Evolutionary conservation across 2,113 vertebrate genomes (phyloP), one percentile per base, ranked within the genome.

Genomic region (Sceloporus tristichus): DNA sequence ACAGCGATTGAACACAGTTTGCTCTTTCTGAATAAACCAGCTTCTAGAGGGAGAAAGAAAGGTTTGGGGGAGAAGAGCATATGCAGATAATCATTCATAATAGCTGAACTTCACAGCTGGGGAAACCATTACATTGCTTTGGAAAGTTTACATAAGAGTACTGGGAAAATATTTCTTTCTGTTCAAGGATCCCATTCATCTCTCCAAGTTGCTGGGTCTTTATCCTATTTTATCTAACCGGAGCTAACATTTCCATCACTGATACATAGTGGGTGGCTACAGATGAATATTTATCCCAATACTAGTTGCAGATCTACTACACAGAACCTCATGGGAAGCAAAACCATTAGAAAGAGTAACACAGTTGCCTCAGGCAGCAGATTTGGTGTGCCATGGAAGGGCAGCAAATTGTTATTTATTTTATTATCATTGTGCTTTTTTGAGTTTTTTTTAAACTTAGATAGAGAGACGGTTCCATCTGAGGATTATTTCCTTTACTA

Each of bases 11-110:
- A 93, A 81, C 84, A 90, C 81, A 84, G 83, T 65, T 85, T 87
- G 92, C 90, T 84, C 85, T 85, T 90, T 91, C 90, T 62, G 86
- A 91, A 91, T 93, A 93, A 94, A 92, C 91, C 83, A 93, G 59
- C 34, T 92, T 83, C 79, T 81, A 84, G 59, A 85, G 82, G 79
- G 54, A 2, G 1, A 82, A 86, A 91, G 68, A 53, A 79, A 78
- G 71, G 54, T 68, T n/a, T 42, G 42, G 18, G 5, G 0, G 75
- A 1, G 34, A 85, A 89, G 48, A 68, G 77, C 68, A 77, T n/a
- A 9, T 89, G 88, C 48, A 91, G 84, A 87, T 88, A 91, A 92
- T 93, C 90, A 86, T 81, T 89, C 84, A 0, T 13, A 80, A 91
- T 86, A 92, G 70, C 77, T 91, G 34, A 86, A 92, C 90, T 93